Evolutionary conservation across 53 echinoderm and acorn worm genomes (phyloP).

Genomic region (Echinarachnius parma): DNA sequence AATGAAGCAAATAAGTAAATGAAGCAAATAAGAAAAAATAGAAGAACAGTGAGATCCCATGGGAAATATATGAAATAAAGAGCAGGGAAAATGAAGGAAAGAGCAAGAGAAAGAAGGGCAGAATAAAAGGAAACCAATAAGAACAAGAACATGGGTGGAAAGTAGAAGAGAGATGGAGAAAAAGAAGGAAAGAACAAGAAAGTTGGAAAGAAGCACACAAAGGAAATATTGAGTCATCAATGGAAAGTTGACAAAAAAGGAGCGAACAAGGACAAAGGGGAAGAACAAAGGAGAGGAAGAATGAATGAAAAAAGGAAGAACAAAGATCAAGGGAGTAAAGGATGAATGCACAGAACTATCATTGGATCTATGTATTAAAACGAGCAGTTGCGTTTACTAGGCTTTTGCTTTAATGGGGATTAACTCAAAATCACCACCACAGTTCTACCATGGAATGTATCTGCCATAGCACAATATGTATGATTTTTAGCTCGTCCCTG

Average conservation of each 20-base stretch:
- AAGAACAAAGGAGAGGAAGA: too few relatives aligned
- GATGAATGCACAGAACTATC: too few relatives aligned
- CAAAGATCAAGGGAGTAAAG: neutral
- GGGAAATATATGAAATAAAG: neutral
- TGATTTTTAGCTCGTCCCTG: too few relatives aligned
- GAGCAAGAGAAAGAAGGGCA: neutral
- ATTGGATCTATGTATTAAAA: too few relatives aligned
- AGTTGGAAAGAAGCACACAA: neutral
- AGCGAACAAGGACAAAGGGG: neutral
- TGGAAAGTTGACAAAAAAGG: neutral
- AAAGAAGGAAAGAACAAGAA: neutral
- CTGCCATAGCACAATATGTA: too few relatives aligned
- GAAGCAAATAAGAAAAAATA: neutral
- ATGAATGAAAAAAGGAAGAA: neutral
- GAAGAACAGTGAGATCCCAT: neutral
- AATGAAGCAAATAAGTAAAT: too few relatives aligned
- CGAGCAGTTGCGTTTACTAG: too few relatives aligned
- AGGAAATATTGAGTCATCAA: neutral
- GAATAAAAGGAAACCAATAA: too few relatives aligned
- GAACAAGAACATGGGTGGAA: neutral
- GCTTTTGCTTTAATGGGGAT: too few relatives aligned
- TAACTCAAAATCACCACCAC: too few relatives aligned
- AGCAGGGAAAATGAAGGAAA: neutral
- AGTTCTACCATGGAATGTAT: too few relatives aligned
- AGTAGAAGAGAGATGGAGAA: neutral